Percentiles rank a stretch among this genome's conserved stretches.
Evolutionary conservation across 2,888 invertebrate species (phyloP).

Genomic region (Melipona bicolor): DNA sequence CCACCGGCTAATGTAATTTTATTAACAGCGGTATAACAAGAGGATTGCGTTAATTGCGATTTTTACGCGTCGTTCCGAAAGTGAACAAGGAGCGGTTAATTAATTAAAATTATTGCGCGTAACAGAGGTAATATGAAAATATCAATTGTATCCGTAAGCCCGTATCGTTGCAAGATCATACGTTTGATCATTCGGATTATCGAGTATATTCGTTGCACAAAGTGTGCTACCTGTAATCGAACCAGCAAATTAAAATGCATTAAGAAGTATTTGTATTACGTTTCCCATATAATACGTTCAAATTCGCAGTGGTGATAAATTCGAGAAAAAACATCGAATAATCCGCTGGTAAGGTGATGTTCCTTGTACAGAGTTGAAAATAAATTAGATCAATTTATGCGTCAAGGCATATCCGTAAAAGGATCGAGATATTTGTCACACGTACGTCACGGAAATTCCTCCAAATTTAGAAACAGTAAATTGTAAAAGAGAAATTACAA

Average conservation of each 20-base stretch:
- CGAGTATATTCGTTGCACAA: too few relatives aligned
- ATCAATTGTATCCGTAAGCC: not conserved
- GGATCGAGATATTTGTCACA: not conserved
- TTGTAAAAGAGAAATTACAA: too few relatives aligned
- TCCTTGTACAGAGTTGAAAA: not conserved
- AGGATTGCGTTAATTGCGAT: slow-evolving; percentile 39
- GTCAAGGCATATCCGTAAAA: not conserved
- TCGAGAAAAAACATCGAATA: not conserved
- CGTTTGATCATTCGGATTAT: too few relatives aligned
- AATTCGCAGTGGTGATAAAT: too few relatives aligned
- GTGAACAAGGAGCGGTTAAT: not conserved
- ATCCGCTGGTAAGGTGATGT: too few relatives aligned
- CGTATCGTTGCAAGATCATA: not conserved
- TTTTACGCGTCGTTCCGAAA: not conserved
- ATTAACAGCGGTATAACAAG: slow-evolving; percentile 23
- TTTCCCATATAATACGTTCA: too few relatives aligned
- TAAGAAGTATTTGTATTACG: too few relatives aligned
- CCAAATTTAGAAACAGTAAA: too few relatives aligned
- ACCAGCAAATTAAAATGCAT: too few relatives aligned
- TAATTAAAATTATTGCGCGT: slow-evolving; percentile 34
- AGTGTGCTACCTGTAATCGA: too few relatives aligned
- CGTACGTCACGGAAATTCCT: not conserved
- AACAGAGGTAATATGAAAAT: not conserved
- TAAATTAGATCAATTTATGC: not conserved
- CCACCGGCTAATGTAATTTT: slow-evolving; percentile 25